A percentile compares a stretch with the other conserved stretches of the same genome.
Evolutionary conservation across 2,888 invertebrate species (phyloP).

Genomic region (Nomada ruficornis): DNA sequence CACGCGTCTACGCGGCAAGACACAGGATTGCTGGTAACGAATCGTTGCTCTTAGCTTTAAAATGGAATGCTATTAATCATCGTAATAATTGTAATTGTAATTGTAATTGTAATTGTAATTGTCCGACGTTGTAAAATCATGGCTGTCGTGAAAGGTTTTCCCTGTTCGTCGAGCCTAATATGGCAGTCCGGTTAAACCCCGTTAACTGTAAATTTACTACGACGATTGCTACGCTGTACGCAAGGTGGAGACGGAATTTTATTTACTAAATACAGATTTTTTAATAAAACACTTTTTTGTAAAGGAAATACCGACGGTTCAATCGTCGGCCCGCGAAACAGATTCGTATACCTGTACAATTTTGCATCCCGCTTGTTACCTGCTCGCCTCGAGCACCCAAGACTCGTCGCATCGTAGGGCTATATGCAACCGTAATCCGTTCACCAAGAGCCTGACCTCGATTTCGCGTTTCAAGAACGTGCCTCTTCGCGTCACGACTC

Average conservation of each 20-base stretch:
- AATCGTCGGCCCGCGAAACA: conserved; percentile 14
- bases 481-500: conserved; percentile 57
- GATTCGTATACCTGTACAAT: conserved; percentile 18
- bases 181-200: conserved; percentile 48
- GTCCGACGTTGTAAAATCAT: too few relatives aligned
- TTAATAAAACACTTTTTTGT: conserved; percentile 73
- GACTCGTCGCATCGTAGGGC: background rate
- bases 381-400: too few relatives aligned
- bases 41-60: background rate
- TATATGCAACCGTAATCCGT: conserved; percentile 44
- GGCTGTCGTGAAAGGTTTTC: conserved; percentile 1
- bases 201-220: conserved; percentile 70
- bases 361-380: conserved; percentile 6
- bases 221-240: conserved; percentile 71
- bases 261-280: conserved; percentile 77
- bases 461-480: conserved; percentile 66
- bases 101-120: too few relatives aligned
- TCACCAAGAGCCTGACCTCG: conserved; percentile 64
- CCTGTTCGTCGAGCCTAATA: background rate
- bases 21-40: conserved; percentile 14
- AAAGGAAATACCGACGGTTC: conserved; percentile 40
- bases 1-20: background rate
- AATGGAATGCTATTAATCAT: too few relatives aligned
- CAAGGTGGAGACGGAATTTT: conserved; percentile 73
- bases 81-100: too few relatives aligned